Conservation (phyloP, 2,888 invertebrate genomes). For the Theretra japonica region DNA sequence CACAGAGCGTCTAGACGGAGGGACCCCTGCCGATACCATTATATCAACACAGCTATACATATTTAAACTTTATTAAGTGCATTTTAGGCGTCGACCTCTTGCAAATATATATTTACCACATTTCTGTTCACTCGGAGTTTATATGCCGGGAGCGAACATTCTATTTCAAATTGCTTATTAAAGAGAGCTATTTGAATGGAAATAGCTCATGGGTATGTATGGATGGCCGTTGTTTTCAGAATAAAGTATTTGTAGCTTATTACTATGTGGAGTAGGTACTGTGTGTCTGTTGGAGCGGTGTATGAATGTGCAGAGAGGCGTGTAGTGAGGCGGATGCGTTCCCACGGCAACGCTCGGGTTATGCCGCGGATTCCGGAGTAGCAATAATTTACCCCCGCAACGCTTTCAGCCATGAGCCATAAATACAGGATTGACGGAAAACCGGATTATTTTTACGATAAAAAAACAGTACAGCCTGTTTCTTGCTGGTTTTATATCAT, state of each 20-base stretch:
- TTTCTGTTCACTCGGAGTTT: neutral
- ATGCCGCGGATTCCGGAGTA: slow-evolving; percentile 57
- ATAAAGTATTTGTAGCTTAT: slow-evolving; percentile 12
- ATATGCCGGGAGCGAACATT: neutral
- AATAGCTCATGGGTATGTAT: too few relatives aligned
- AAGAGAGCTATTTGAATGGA: too few relatives aligned
- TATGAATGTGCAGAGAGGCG: slow-evolving; percentile 50
- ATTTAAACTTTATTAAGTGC: slow-evolving; percentile 4
- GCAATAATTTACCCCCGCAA: slow-evolving; percentile 67
- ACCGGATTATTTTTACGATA: slow-evolving; percentile 22
- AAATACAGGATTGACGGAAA: slow-evolving; percentile 28
- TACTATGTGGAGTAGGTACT: slow-evolving; percentile 42
- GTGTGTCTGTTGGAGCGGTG: slow-evolving; percentile 33
- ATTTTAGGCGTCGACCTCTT: slow-evolving; percentile 8
- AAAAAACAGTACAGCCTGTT: slow-evolving; percentile 15
- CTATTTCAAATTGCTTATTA: too few relatives aligned
- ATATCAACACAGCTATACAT: slow-evolving; percentile 4
- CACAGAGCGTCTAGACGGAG: slow-evolving; percentile 82
- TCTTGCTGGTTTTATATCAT: neutral
- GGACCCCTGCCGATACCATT: slow-evolving; percentile 61
- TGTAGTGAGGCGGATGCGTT: slow-evolving; percentile 55
- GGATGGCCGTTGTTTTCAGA: neutral
- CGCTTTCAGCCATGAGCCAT: slow-evolving; percentile 35
- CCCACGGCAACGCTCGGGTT: slow-evolving; percentile 71
- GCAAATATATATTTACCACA: neutral